phyloP scores from a whole-genome alignment of 2,888 invertebrate genomes.

The Patella pellucida region DNA sequence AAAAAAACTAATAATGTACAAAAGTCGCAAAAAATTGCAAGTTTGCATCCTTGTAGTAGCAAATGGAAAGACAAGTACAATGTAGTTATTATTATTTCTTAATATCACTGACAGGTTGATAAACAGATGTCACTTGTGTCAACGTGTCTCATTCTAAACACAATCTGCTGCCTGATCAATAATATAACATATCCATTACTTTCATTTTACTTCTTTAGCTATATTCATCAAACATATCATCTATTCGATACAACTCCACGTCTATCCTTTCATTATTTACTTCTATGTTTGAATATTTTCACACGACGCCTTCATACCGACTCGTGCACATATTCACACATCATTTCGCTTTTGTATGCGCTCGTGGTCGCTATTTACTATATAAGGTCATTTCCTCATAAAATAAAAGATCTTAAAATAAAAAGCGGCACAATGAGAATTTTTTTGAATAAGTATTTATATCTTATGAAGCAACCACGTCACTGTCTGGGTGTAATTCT shows the following conservation, averaged over 20 bases:
- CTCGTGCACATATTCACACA: no score
- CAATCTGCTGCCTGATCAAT: not conserved
- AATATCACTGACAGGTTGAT: conserved; percentile 20
- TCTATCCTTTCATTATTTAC: conserved; percentile 13
- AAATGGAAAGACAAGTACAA: conserved; percentile 40
- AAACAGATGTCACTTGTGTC: no score
- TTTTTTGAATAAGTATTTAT: no score
- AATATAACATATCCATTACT: conserved; percentile 1
- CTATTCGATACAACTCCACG: not conserved
- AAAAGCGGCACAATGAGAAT: no score
- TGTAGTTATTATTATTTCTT: conserved; percentile 15
- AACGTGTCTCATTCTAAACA: not conserved
- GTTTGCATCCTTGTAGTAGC: conserved; percentile 42
- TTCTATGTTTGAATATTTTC: conserved; percentile 9
- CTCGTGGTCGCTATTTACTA: no score
- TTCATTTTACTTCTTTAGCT: not conserved
- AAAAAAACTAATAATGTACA: not conserved
- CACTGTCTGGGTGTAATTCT: conserved; percentile 63
- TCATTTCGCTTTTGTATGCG: not conserved
- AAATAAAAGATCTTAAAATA: no score
- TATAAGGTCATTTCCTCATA: no score
- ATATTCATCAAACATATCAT: not conserved
- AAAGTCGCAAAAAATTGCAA: conserved; percentile 25
- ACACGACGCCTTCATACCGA: not conserved
- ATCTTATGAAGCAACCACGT: conserved; percentile 57